Percentiles rank a stretch among this genome's conserved stretches.
Conservation (phyloP, 2,797 vertebrate species). For the Lagocephalus sceleratus region DNA sequence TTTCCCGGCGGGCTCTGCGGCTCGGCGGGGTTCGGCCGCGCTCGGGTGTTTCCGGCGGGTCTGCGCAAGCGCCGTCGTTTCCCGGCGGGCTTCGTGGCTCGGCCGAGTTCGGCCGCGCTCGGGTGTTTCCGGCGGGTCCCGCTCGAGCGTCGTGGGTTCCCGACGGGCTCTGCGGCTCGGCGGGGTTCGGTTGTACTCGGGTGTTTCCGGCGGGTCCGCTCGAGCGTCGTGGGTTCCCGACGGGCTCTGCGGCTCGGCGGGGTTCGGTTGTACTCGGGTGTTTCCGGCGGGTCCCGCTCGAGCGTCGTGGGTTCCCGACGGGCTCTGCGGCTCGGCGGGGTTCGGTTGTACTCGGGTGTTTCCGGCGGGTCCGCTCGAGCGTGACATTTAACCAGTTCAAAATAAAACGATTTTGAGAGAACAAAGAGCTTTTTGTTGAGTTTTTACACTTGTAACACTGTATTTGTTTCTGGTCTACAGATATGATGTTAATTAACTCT, state of each 20-base stretch:
- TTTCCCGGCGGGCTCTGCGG: constrained; percentile 70
- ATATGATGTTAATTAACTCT: too few species aligned
- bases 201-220: constrained; percentile 35
- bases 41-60: constrained; percentile 45
- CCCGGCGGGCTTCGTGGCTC: not conserved
- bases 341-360: constrained; percentile 51
- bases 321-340: constrained; percentile 36
- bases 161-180: constrained; percentile 57
- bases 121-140: too few species aligned
- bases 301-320: constrained; percentile 68
- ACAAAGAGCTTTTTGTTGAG: too few species aligned
- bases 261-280: too few species aligned
- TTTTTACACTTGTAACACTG: too few species aligned
- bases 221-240: too few species aligned
- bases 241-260: not conserved
- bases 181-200: constrained; percentile 52
- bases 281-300: too few species aligned
- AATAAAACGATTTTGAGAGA: too few species aligned
- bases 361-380: too few species aligned
- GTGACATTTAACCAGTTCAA: too few species aligned
- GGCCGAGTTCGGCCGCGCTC: not conserved
- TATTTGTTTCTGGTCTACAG: too few species aligned
- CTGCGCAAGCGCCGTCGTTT: too few species aligned
- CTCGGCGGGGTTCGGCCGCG: constrained; percentile 40
- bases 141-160: constrained; percentile 65